Evolutionary conservation across 2,888 invertebrate species (phyloP), one percentile per base, ranked within the genome.

Genomic region (Cephus nigrinus): DNA sequence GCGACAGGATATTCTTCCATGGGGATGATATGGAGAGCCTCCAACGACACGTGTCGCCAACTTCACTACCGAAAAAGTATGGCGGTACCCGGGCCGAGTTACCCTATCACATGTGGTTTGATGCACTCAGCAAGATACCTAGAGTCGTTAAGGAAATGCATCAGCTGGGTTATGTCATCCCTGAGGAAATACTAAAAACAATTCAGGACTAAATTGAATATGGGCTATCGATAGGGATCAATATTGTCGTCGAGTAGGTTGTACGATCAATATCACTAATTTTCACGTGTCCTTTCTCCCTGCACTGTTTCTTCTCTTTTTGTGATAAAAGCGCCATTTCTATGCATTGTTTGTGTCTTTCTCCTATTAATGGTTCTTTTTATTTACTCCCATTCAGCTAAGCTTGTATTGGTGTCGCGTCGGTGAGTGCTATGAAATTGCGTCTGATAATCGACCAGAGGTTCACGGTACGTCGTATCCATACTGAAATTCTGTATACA

Each of bases 81-180:
- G 95, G 95, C 0, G 96, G 96, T 0, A 89, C 89, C 3, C 94
- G 95, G 90, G 95, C 95, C 0, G 96, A 96, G 85, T 94, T 95
- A 85, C 93, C 95, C 0, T 96, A 96, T 86, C 94, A 94, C n/a
- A 93, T 95, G 78, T 96, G 96, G 96, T 91, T 96, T 72, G 94
- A 94, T 69, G 93, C 93, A 4, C 91, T 96, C 69, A 93, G 92
- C 80, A 93, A 93, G 77, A 93, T 94, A 76, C 92, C 92, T 23
- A 89, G 88, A 68, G 93, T 96, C 73, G 93, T 94, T 1, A 94
- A 94, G 87, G 95, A 95, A 89, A 91, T 96, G 89, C 91, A 93
- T 77, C 92, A 92, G 11, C 91, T 94, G 76, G 96, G 96, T 3
- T 95, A 95, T 87, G 92, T 94, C 77, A 92, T 95, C 12, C 84